These are phyloP conservation scores for Zaprionus tsacasi DNA, from an alignment of 1,140 invertebrate species.

Conservation along the genomic window DNA sequence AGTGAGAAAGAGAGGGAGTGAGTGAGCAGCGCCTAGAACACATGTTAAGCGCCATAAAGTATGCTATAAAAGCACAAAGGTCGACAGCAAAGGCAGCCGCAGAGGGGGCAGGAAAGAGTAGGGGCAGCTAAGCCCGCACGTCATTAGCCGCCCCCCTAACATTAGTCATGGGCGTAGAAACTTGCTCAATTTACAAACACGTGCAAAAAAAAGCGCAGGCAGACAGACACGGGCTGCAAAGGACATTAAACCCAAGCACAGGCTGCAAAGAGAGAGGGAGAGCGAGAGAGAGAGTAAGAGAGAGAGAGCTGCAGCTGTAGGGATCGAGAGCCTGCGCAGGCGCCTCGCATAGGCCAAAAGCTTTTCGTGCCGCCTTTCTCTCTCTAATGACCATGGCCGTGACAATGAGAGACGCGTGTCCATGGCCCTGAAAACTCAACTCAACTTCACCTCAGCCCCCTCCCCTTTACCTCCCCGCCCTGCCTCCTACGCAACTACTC, in stretches of 20 bases:
- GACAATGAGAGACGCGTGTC: slow-evolving; percentile 57
- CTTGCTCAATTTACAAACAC: slow-evolving; percentile 66
- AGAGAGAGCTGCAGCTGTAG: background rate
- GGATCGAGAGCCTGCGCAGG: slow-evolving; percentile 30
- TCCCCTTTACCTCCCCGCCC: background rate
- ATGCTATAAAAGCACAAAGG: slow-evolving; percentile 72
- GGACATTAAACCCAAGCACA: slow-evolving; percentile 76
- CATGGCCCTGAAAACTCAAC: slow-evolving; percentile 64
- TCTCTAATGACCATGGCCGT: slow-evolving; percentile 71
- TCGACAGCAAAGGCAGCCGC: slow-evolving; percentile 45
- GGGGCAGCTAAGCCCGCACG: slow-evolving; percentile 47
- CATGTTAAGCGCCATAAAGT: slow-evolving; percentile 79
- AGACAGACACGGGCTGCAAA: slow-evolving; percentile 61
- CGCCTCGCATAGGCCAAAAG: slow-evolving; percentile 49
- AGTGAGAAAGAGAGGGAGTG: background rate
- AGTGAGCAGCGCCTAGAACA: slow-evolving; percentile 3
- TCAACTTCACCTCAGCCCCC: background rate
- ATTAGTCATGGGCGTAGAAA: slow-evolving; percentile 71
- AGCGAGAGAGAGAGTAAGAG: slow-evolving; percentile 7
- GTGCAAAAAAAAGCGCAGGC: slow-evolving; percentile 48
- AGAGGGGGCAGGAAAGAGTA: background rate
- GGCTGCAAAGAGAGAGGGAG: slow-evolving; percentile 1
- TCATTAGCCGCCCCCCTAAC: slow-evolving; percentile 62
- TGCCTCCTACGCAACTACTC: background rate
- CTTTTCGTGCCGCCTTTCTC: slow-evolving; percentile 65